Evolutionary conservation across 2,888 invertebrate species (phyloP).

Genomic region (Amorpha juglandis): DNA sequence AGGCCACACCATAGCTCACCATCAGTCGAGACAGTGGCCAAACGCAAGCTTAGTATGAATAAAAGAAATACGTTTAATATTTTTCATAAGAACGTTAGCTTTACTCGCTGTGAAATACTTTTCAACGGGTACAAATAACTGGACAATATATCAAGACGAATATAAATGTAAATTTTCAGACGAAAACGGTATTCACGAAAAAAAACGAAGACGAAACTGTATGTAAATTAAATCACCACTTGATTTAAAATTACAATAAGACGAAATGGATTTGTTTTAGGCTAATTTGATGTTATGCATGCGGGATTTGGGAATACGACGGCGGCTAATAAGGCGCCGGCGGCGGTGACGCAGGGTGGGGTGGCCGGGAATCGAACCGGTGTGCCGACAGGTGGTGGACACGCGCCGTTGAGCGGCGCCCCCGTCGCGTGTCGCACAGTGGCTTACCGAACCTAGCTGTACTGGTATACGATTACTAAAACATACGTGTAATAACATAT

Average conservation of each 20-base stretch:
- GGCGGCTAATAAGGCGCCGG: constrained; percentile 66
- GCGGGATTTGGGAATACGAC: constrained; percentile 74
- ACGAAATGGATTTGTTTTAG: constrained; percentile 42
- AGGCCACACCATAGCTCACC: too few species aligned
- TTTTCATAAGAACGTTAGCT: background rate
- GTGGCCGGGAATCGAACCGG: constrained; percentile 60
- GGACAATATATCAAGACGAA: constrained; percentile 17
- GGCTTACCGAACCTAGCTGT: constrained; percentile 17
- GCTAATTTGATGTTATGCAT: constrained; percentile 55
- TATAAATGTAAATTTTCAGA: constrained; percentile 30
- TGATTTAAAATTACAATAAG: constrained; percentile 40
- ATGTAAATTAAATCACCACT: constrained; percentile 37
- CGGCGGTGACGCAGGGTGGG: constrained; percentile 46
- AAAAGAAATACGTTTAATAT: too few species aligned
- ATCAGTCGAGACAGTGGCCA: too few species aligned
- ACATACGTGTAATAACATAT: constrained; percentile 4
- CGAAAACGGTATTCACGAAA: constrained; percentile 25
- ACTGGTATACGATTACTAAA: constrained; percentile 14
- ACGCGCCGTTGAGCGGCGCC: constrained; percentile 64
- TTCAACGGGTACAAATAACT: constrained; percentile 3
- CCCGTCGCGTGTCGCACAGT: constrained; percentile 56
- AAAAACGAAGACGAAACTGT: constrained; percentile 27
- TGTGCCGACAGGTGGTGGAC: constrained; percentile 76
- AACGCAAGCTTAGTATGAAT: too few species aligned
- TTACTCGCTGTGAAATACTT: constrained; percentile 4